Conservation (phyloP, 92 coral and sea anemone species). For the Paramuricea clavata region DNA sequence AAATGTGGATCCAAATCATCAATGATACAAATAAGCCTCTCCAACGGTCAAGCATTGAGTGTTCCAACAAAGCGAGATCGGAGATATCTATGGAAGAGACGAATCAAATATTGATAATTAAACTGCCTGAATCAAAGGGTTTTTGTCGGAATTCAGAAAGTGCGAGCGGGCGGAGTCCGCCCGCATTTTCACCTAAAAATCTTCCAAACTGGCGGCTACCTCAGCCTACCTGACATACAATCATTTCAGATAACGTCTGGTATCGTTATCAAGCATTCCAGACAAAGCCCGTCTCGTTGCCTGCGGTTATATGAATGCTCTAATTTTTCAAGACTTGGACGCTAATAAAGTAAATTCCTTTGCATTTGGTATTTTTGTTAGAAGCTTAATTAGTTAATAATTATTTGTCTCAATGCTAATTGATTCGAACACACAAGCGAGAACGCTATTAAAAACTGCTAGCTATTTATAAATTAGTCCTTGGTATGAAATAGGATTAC, state of each 20-base stretch:
- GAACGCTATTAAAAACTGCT: neutral
- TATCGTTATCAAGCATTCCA: neutral
- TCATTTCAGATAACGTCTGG: no score
- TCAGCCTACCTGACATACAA: no score
- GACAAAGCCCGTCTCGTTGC: neutral
- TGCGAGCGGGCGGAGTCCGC: no score
- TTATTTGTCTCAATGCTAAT: neutral
- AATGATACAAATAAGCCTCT: neutral
- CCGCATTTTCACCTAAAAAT: no score
- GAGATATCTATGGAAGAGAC: no score
- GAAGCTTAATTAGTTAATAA: neutral
- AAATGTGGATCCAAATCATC: no score
- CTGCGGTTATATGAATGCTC: neutral
- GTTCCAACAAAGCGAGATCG: neutral
- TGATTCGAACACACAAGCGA: neutral
- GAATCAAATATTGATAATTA: no score
- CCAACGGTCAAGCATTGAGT: slow-evolving; percentile 9
- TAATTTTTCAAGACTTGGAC: neutral
- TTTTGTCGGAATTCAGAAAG: no score
- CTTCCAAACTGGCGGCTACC: no score
- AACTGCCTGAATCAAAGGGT: no score
- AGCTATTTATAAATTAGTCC: slow-evolving; percentile 1
- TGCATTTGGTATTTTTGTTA: neutral
- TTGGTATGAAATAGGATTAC: neutral
- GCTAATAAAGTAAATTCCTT: neutral